phyloP scores from a whole-genome alignment of 2,888 invertebrate genomes.

The Rhyacophila evoluta region DNA sequence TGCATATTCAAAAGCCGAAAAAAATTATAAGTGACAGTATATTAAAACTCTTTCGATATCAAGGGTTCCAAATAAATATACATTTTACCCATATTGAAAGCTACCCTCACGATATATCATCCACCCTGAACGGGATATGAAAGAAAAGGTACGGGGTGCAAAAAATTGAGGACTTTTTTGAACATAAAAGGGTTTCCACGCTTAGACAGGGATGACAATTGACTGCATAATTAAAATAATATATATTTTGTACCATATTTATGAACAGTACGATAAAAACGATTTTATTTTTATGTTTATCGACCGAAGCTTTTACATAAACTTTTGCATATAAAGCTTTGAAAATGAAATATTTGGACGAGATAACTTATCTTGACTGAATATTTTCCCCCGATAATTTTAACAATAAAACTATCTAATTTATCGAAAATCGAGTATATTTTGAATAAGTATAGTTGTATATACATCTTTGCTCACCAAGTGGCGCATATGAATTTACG shows the following conservation, averaged over 20 bases:
- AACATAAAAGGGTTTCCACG: neutral
- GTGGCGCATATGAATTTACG: too few relatives aligned
- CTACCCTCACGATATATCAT: constrained; percentile 7
- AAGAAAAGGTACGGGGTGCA: neutral
- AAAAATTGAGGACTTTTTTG: neutral
- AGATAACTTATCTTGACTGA: too few relatives aligned
- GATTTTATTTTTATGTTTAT: too few relatives aligned
- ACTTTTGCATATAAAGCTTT: too few relatives aligned
- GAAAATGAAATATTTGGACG: too few relatives aligned
- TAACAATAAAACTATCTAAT: too few relatives aligned
- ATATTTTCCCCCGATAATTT: too few relatives aligned
- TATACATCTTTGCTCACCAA: too few relatives aligned
- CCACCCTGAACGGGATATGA: neutral
- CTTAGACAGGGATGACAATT: neutral
- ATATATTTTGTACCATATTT: neutral
- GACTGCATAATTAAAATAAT: neutral
- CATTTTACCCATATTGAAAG: constrained; percentile 18
- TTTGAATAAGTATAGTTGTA: too few relatives aligned
- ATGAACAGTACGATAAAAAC: too few relatives aligned
- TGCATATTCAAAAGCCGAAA: neutral
- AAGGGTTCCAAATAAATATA: constrained; percentile 14
- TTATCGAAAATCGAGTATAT: too few relatives aligned
- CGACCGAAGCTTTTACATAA: too few relatives aligned
- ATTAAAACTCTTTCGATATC: constrained; percentile 2
- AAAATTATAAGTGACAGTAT: constrained; percentile 12